Evolutionary conservation across 2,888 invertebrate genomes (phyloP).

Genomic region (Hedychridium roseum): DNA sequence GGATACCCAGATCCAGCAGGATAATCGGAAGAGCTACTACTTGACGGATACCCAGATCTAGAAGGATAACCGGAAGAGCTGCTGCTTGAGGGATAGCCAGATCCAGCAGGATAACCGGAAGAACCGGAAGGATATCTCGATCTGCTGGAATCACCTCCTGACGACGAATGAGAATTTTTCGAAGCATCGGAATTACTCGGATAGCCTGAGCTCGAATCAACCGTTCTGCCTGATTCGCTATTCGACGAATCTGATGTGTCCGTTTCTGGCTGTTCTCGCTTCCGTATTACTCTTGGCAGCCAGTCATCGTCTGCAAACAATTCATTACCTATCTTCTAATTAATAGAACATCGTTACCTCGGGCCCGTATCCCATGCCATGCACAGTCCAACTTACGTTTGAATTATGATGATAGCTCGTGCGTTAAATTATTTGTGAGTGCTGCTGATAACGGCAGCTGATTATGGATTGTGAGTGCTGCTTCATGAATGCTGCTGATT

Average conservation of each 20-base stretch:
- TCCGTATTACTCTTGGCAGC: constrained; percentile 34
- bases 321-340: constrained; percentile 45
- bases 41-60: constrained; percentile 23
- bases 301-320: constrained; percentile 55
- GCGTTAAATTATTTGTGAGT: too few species aligned
- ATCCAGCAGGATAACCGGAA: constrained; percentile 14
- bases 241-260: constrained; percentile 5
- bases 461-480: too few species aligned
- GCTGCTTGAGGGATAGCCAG: constrained; percentile 16
- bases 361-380: constrained; percentile 26
- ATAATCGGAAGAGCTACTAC: constrained; percentile 17
- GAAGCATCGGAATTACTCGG: constrained; percentile 19
- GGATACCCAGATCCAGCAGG: constrained; percentile 25
- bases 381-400: constrained; percentile 24
- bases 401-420: too few species aligned
- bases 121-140: constrained; percentile 14
- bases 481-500: too few species aligned
- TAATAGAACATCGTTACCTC: constrained; percentile 13
- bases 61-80: constrained; percentile 20
- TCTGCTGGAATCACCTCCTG: too few species aligned
- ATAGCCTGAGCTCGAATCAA: constrained; percentile 8
- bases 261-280: constrained; percentile 23
- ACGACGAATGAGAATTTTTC: too few species aligned
- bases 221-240: constrained; percentile 22
- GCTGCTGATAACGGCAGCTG: too few species aligned